Base-by-base conservation (phyloP, 2,113 vertebrate genomes). In the Pluvianellus socialis region DNA sequence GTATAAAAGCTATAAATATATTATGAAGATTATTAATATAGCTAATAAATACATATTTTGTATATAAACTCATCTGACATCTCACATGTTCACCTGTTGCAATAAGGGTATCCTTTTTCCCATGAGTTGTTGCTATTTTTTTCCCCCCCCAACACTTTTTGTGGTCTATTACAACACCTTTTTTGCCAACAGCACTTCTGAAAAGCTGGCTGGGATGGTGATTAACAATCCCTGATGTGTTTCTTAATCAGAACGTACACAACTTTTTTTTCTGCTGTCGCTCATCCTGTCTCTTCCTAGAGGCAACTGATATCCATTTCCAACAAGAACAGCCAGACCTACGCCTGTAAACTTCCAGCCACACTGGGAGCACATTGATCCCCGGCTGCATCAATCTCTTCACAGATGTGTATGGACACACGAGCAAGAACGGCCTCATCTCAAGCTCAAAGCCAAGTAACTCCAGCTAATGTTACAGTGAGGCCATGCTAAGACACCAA, bases 261-360 rank as follows among this genome's bases (percentile, higher is more conserved):
- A 42, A 16, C 1, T 1, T 45, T 45, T 45, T 55, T 49, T 4
- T n/a, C n/a, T n/a, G n/a, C 47, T 47, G 21, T 61, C 0, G 1
- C 32, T 32, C 68, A 62, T 50, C 24, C 4, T 1, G 1, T 4
- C 35, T 79, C 5, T 80, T 71, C 59, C 49, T 35, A 85, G 58
- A 70, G 38, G 11, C 35, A 56, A 71, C 13, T 5, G 0, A 40
- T 45, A 65, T 2, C 18, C 4, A 32, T 58, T 81, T 61, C 45
- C 16, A 47, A 44, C 56, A 70, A 32, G 21, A 84, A 40, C 0
- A 45, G 50, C n/a, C 58, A 28, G 21, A 84, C 12, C 75, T 79
- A 9, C 13, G 58, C 70, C 52, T 79, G 33, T 19, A 91, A 74
- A 12, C 26, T 49, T 67, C 22, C 61, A 79, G n/a, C 17, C 65